Base-by-base conservation (phyloP, 2,113 vertebrate genomes). In the Mola mola region DNA sequence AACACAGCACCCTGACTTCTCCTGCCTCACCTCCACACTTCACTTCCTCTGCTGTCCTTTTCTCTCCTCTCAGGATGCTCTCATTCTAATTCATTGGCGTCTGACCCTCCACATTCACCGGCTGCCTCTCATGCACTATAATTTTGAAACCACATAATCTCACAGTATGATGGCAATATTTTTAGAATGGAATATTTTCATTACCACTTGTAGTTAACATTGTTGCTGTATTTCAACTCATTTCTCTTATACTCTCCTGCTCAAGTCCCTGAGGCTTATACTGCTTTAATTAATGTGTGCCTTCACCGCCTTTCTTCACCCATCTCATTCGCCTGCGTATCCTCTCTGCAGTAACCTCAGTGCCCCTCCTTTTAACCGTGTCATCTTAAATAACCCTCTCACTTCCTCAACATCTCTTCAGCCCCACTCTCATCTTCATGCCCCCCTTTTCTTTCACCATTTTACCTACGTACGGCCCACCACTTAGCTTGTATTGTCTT, bases 301-400 rank as follows among this genome's bases (percentile, higher is more conserved):
- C 55, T 56, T 49, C 69, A 26, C 38, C 60, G 28, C 29, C 22
- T 41, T 37, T 57, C 46, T 16, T 61, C 57, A 71, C 65, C 44
- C 56, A 47, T 71, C 68, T 75, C 42, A 34, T 68, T 56, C 65
- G 76, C 65, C 57, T 33, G 13, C 55, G 66, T 13, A 29, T 64
- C 52, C 50, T 64, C 78, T 64, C 37, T n/a, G 19, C 52, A 37
- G 53, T 60, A 38, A 79, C 77, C 62, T 37, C 8, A 13, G 41
- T 44, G 62, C 76, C 60, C 62, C 47, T 58, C 49, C 56, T 66
- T 80, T 68, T 81, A 83, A 78, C 74, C 78, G 57, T 68, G 66
- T 79, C 75, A 65, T 77, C 66, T 68, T 71, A 76, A 77, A 70
- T 79, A 73, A 55, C 76, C 55, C 40, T 53, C 33, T n/a, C 41